phyloP scores from a whole-genome alignment of 1,140 invertebrate genomes.

The Gonatopus flavifemur region DNA sequence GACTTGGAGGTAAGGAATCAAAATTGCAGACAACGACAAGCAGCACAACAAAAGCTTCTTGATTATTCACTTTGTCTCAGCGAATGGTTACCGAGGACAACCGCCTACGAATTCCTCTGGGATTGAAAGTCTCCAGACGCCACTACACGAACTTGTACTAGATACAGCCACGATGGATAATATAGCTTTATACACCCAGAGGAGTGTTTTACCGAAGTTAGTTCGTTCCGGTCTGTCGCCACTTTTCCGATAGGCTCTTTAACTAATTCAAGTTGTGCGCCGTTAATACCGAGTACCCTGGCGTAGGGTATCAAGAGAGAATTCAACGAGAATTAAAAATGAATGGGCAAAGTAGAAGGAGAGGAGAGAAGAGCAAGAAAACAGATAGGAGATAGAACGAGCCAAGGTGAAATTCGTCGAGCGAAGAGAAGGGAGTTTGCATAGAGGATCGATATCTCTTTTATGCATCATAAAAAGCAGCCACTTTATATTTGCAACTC shows the following conservation, averaged over 20 bases:
- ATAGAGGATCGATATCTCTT: too few species aligned
- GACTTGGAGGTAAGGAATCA: neutral
- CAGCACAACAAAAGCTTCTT: conserved; percentile 21
- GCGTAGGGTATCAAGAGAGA: conserved; percentile 17
- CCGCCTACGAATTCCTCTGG: conserved; percentile 28
- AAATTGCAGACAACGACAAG: conserved; percentile 13
- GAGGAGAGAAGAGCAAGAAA: too few species aligned
- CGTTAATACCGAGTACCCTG: neutral
- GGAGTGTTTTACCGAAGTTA: conserved; percentile 35
- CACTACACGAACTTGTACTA: conserved; percentile 16
- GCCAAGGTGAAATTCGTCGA: too few species aligned
- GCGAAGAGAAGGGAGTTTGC: too few species aligned
- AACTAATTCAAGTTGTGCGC: conserved; percentile 35
- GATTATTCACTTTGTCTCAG: conserved; percentile 30
- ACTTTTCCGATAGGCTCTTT: conserved; percentile 40
- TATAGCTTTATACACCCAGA: conserved; percentile 34
- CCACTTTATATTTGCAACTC: too few species aligned
- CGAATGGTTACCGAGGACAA: conserved; percentile 26
- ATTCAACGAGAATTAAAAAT: conserved; percentile 30
- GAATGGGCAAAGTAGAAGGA: conserved; percentile 6
- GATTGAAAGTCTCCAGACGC: conserved; percentile 13
- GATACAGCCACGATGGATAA: conserved; percentile 17
- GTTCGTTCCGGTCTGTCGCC: conserved; percentile 36
- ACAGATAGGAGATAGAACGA: too few species aligned
- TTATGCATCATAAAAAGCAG: too few species aligned